These are phyloP conservation scores for Proisotoma minuta DNA, from an alignment of 2,888 invertebrate species.

Conservation along the genomic window DNA sequence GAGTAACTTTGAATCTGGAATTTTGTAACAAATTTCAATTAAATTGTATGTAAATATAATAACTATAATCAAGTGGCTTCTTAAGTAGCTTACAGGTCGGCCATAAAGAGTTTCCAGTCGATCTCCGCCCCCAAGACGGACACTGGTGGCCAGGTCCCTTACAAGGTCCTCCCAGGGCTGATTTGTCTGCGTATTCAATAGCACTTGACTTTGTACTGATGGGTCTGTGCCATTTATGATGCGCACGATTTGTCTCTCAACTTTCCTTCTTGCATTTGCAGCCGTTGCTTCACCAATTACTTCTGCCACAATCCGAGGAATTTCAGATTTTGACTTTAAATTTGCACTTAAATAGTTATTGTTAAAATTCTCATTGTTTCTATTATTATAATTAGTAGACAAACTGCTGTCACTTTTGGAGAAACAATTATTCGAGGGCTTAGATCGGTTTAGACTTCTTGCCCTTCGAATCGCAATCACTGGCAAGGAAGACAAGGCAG, in stretches of 20 bases:
- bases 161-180: conserved; percentile 93
- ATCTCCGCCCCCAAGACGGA: conserved; percentile 62
- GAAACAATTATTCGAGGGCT: no score
- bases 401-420: background rate
- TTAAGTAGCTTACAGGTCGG: conserved; percentile 80
- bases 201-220: conserved; percentile 82
- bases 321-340: conserved; percentile 19
- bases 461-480: no score
- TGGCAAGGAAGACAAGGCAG: background rate
- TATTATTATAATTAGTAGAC: background rate
- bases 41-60: no score
- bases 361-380: background rate
- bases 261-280: conserved; percentile 57
- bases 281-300: conserved; percentile 28
- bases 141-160: conserved; percentile 83
- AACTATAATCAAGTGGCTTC: background rate
- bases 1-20: conserved; percentile 83
- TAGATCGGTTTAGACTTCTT: no score
- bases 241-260: conserved; percentile 74
- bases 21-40: no score
- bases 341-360: no score
- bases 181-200: conserved; percentile 83
- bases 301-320: conserved; percentile 32
- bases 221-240: conserved; percentile 92
- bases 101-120: conserved; percentile 87